Conservation (phyloP, 2,113 vertebrate genomes). For the Silurus glanis region DNA sequence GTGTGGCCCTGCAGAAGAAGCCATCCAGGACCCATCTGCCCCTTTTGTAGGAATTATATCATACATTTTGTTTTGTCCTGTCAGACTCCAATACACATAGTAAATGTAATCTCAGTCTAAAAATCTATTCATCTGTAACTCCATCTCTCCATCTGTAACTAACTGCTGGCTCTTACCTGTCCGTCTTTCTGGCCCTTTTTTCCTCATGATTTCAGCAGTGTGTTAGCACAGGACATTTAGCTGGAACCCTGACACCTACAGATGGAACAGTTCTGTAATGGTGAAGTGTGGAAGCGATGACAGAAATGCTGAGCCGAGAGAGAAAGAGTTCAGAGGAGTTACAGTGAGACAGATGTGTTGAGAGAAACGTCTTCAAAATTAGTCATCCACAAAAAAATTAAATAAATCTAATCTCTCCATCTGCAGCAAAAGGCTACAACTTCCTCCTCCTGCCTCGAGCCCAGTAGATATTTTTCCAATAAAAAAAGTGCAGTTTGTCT, state of each 20-base stretch:
- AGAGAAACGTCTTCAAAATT: slow-evolving; percentile 18
- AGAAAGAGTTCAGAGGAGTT: neutral
- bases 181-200: neutral
- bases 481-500: slow-evolving; percentile 15
- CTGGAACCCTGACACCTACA: slow-evolving; percentile 23
- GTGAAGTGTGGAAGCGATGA: neutral
- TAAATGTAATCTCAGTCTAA: slow-evolving; percentile 3
- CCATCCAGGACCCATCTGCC: no score
- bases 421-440: neutral
- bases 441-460: slow-evolving; percentile 6
- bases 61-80: neutral
- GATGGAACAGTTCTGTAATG: slow-evolving; percentile 24
- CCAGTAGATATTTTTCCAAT: slow-evolving; percentile 11
- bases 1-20: no score
- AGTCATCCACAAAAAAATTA: slow-evolving; percentile 21
- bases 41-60: no score
- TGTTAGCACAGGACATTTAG: slow-evolving; percentile 16
- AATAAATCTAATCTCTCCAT: slow-evolving; percentile 22
- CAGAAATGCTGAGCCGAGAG: slow-evolving; percentile 22
- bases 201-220: slow-evolving; percentile 2
- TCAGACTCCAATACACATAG: neutral
- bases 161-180: neutral
- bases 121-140: neutral
- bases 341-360: slow-evolving; percentile 28
- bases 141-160: neutral